These are phyloP conservation scores for Saturnia pavonia DNA, from an alignment of 2,888 invertebrate genomes.

Conservation along the genomic window DNA sequence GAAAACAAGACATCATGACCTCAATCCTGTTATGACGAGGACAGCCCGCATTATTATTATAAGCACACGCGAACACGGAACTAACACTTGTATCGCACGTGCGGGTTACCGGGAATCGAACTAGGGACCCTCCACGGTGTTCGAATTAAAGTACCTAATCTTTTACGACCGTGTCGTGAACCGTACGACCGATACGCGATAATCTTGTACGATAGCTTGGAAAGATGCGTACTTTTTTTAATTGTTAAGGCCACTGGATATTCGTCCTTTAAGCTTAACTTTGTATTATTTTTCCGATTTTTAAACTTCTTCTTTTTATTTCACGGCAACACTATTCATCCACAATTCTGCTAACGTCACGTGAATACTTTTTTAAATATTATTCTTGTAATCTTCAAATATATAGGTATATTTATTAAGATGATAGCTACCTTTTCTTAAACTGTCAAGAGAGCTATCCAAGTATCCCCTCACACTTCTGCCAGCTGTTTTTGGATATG, in stretches of 20 bases:
- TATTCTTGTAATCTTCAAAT: too few relatives aligned
- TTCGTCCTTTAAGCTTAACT: too few relatives aligned
- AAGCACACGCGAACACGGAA: neutral
- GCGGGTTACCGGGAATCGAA: conserved; percentile 1
- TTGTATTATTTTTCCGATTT: too few relatives aligned
- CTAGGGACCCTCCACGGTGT: neutral
- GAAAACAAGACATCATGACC: neutral
- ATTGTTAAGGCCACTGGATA: neutral
- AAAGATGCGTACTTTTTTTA: neutral
- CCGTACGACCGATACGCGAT: neutral
- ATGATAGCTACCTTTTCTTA: too few relatives aligned
- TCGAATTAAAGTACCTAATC: neutral
- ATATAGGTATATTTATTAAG: too few relatives aligned
- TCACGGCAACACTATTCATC: too few relatives aligned
- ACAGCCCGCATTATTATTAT: neutral
- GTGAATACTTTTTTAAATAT: too few relatives aligned
- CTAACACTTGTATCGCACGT: conserved; percentile 9
- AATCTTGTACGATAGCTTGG: neutral
- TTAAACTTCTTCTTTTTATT: too few relatives aligned
- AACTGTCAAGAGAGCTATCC: too few relatives aligned
- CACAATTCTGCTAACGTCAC: too few relatives aligned
- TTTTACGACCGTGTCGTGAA: conserved; percentile 6
- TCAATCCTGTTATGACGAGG: neutral
- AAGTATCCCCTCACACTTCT: too few relatives aligned
- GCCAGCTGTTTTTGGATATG: too few relatives aligned